A percentile compares a stretch with the other conserved stretches of the same genome.
Conservation (phyloP, 2,113 vertebrate species). For the Ginglymostoma cirratum region DNA sequence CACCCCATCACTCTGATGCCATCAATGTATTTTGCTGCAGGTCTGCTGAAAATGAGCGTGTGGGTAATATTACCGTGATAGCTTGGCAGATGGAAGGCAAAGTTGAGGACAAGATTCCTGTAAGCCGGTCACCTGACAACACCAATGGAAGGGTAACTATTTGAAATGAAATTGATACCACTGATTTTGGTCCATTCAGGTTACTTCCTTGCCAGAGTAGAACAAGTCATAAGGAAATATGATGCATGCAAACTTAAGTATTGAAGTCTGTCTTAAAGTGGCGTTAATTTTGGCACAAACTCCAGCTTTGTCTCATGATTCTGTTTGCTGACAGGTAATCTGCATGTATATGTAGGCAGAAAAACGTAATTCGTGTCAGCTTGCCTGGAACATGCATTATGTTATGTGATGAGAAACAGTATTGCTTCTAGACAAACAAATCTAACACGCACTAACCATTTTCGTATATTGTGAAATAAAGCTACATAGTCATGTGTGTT, state of each 20-base stretch:
- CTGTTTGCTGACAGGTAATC: background rate
- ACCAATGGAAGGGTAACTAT: constrained; percentile 80
- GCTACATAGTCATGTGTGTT: background rate
- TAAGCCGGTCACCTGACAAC: constrained; percentile 72
- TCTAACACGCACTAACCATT: background rate
- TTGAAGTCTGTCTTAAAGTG: background rate
- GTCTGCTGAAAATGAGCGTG: constrained; percentile 82
- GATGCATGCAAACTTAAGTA: background rate
- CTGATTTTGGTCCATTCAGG: background rate
- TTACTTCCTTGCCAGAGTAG: background rate
- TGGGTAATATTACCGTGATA: constrained; percentile 77
- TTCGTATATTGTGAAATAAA: background rate
- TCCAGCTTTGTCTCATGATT: background rate
- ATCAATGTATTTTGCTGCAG: constrained; percentile 52
- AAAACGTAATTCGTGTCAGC: background rate
- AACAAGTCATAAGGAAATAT: background rate
- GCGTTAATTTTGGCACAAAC: background rate
- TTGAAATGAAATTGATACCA: background rate
- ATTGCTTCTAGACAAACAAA: background rate
- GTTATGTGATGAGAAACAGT: background rate
- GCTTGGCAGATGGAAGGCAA: constrained; percentile 95
- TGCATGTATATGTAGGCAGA: background rate
- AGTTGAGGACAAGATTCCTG: constrained; percentile 68
- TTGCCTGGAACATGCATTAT: background rate
- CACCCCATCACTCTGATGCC: constrained; percentile 36